Conservation (phyloP, 2,797 vertebrate species). For the Fistularia tabacaria region DNA sequence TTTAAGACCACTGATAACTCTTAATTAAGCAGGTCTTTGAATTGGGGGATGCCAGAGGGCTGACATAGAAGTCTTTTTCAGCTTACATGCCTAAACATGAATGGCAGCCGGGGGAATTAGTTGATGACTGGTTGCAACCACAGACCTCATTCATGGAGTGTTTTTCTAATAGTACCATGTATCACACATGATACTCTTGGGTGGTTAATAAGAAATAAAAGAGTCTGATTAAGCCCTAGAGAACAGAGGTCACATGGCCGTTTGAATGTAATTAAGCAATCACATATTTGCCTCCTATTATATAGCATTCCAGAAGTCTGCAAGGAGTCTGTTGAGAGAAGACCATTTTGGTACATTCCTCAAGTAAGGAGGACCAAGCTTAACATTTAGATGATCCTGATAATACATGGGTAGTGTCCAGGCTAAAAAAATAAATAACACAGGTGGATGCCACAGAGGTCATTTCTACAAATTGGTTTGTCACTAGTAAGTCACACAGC, state of each 20-base stretch:
- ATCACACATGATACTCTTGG: conserved; percentile 17
- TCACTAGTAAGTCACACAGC: conserved; percentile 24
- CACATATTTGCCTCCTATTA: conserved; percentile 14
- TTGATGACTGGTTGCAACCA: conserved; percentile 27
- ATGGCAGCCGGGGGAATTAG: conserved; percentile 11
- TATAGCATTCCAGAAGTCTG: conserved; percentile 28
- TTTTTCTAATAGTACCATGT: conserved; percentile 13
- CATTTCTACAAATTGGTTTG: not conserved
- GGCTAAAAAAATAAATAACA: no score
- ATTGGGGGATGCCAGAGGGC: conserved; percentile 14
- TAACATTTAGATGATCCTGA: no score
- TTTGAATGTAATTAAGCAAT: conserved; percentile 39
- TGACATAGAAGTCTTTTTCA: conserved; percentile 19
- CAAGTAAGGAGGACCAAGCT: no score
- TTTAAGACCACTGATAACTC: conserved; percentile 35
- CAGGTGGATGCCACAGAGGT: no score
- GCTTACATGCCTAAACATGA: conserved; percentile 34
- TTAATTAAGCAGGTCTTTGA: conserved; percentile 24
- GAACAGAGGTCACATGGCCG: conserved; percentile 9
- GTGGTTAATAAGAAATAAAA: conserved; percentile 36
- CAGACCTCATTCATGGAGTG: conserved; percentile 12
- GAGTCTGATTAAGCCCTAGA: conserved; percentile 8
- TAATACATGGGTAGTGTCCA: no score
- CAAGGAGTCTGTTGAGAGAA: not conserved
- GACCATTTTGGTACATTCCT: no score